Evolutionary conservation across 2,888 invertebrate genomes (phyloP).

Genomic region (Eueremaeus valkanovi): DNA sequence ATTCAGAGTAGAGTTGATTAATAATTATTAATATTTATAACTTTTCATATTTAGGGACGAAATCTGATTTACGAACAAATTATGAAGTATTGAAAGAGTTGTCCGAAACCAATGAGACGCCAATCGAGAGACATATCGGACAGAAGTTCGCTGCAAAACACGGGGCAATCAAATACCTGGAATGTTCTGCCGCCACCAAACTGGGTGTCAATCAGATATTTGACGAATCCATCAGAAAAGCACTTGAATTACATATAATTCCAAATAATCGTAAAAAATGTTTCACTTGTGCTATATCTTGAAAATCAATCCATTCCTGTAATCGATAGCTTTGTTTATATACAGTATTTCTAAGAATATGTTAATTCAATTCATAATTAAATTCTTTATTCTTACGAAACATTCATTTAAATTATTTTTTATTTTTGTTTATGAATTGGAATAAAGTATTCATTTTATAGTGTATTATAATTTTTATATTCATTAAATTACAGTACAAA

Average conservation of each 20-base stretch:
- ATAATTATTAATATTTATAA: background rate
- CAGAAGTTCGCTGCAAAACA: background rate
- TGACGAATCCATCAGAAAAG: conserved; percentile 15
- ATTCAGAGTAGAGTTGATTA: too few relatives aligned
- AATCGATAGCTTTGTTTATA: too few relatives aligned
- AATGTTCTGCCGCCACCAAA: conserved; percentile 13
- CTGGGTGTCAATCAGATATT: conserved; percentile 13
- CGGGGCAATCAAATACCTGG: conserved; percentile 17
- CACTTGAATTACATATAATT: background rate
- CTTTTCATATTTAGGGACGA: conserved; percentile 15
- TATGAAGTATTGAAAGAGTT: background rate
- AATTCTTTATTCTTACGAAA: too few relatives aligned
- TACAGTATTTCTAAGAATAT: too few relatives aligned
- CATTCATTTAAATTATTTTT: too few relatives aligned
- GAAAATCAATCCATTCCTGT: background rate
- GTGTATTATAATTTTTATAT: too few relatives aligned
- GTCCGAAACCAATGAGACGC: background rate
- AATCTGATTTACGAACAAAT: conserved; percentile 18
- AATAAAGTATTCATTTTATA: too few relatives aligned
- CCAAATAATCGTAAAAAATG: background rate
- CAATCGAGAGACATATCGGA: background rate
- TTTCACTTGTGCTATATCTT: background rate
- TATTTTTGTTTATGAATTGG: too few relatives aligned
- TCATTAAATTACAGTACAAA: too few relatives aligned
- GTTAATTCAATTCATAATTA: too few relatives aligned